phyloP scores from a whole-genome alignment of 1,140 invertebrate genomes.

The Hycleus phaleratus region DNA sequence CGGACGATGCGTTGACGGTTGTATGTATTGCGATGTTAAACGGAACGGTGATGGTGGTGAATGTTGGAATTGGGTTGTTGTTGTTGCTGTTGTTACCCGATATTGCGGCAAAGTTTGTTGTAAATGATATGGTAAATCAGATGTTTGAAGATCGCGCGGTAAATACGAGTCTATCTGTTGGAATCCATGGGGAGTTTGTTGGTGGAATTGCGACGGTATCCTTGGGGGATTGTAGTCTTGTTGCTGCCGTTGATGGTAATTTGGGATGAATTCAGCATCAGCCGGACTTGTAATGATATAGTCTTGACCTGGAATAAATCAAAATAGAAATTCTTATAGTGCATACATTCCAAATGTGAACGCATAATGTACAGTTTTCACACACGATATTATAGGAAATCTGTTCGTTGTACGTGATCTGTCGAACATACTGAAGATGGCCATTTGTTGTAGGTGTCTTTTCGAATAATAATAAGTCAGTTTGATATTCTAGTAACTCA shows the following conservation, averaged over 20 bases:
- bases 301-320: slow-evolving; percentile 12
- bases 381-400: too few relatives aligned
- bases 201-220: neutral
- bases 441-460: too few relatives aligned
- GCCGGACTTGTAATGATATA: slow-evolving; percentile 19
- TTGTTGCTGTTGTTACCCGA: slow-evolving; percentile 19
- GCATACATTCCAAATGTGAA: too few relatives aligned
- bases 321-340: too few relatives aligned
- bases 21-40: neutral
- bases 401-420: too few relatives aligned
- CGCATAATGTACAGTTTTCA: too few relatives aligned
- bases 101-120: slow-evolving; percentile 38
- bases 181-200: slow-evolving; percentile 13
- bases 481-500: too few relatives aligned
- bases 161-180: slow-evolving; percentile 17
- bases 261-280: slow-evolving; percentile 17
- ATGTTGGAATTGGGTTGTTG: slow-evolving; percentile 12
- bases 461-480: too few relatives aligned
- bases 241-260: slow-evolving; percentile 18
- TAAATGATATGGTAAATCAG: slow-evolving; percentile 33
- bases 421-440: too few relatives aligned
- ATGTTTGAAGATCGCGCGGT: slow-evolving; percentile 33
- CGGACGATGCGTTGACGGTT: slow-evolving; percentile 34
- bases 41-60: slow-evolving; percentile 6
- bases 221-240: neutral